Base-by-base conservation (phyloP, 2,888 invertebrate genomes). In the Drosophila mercatorum region DNA sequence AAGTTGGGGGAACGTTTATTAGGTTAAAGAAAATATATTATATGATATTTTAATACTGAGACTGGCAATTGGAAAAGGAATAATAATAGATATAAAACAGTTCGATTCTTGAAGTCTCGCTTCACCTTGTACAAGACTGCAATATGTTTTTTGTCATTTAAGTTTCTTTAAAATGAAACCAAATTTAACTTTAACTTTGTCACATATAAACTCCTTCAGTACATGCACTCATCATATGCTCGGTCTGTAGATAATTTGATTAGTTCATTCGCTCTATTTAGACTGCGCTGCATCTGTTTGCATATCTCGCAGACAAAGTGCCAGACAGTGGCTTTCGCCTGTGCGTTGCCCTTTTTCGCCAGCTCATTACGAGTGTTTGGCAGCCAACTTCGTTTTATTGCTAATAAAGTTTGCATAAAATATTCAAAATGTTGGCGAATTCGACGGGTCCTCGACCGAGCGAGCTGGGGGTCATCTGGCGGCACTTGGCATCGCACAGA, bases 331-430 rank as follows among this genome's bases (percentile, higher is more conserved):
- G 1, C 43, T 22, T 55, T 17, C 22, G 28, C n/a, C 38, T 53
- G 10, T 57, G 22, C 59, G 36, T 38, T 67, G 49, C 41, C 52
- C 43, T 60, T 53, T 57, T 56, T 49, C 41, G 57, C 41, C 44
- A 69, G 65, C 79, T 83, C 84, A 81, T 83, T 81, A 75, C 40
- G 61, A 78, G 68, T 58, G 58, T 59, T 62, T 67, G 59, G 66
- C 81, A 57, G 65, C 68, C 43, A 81, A 81, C 57, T 75, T 65
- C n/a, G 57, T 68, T 79, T 73, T 60, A 67, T 76, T 68, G 80
- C 76, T 71, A 75, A 85, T 80, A 76, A 85, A 82, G 55, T 74
- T 76, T 70, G 69, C 59, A 64, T 83, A 72, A 85, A 72, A 72
- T 74, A 81, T 81, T 83, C 81, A 81, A 81, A 83, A 66, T 66